Evolutionary conservation across 2,113 vertebrate species (phyloP).

Genomic region (Ctenodactylus gundi): DNA sequence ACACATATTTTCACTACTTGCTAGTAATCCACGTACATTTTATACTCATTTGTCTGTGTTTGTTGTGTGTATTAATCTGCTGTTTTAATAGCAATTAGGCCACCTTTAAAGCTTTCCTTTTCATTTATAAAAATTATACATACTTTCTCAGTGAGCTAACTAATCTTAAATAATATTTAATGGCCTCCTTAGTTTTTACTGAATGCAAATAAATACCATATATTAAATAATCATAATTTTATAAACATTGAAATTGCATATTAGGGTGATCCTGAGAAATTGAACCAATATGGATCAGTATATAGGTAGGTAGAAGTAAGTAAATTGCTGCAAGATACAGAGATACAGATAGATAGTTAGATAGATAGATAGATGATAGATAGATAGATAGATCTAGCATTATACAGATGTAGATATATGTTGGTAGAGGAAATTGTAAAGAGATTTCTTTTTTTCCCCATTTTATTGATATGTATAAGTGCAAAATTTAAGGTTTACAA

Average conservation of each 20-base stretch:
- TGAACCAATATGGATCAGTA: not conserved
- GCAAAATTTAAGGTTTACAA: too few relatives aligned
- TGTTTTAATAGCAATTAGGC: not conserved
- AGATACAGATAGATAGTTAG: not conserved
- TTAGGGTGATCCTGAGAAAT: not conserved
- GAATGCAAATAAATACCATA: not conserved
- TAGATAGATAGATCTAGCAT: not conserved
- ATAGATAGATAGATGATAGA: not conserved
- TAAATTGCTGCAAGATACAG: too few relatives aligned
- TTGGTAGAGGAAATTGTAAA: not conserved
- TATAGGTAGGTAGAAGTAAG: not conserved
- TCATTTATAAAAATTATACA: constrained; percentile 32
- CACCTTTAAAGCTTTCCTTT: not conserved
- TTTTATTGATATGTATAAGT: too few relatives aligned
- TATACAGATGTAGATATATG: not conserved
- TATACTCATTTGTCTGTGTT: not conserved
- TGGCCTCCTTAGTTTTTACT: not conserved
- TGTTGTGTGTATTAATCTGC: not conserved
- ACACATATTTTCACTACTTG: not conserved
- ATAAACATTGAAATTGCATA: not conserved
- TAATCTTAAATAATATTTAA: not conserved
- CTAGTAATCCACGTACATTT: not conserved
- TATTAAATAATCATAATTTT: not conserved
- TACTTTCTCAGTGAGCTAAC: not conserved
- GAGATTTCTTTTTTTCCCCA: too few relatives aligned